These are phyloP conservation scores for Cataglyphis altisquamis DNA, from an alignment of 2,888 invertebrate species.

Conservation along the genomic window DNA sequence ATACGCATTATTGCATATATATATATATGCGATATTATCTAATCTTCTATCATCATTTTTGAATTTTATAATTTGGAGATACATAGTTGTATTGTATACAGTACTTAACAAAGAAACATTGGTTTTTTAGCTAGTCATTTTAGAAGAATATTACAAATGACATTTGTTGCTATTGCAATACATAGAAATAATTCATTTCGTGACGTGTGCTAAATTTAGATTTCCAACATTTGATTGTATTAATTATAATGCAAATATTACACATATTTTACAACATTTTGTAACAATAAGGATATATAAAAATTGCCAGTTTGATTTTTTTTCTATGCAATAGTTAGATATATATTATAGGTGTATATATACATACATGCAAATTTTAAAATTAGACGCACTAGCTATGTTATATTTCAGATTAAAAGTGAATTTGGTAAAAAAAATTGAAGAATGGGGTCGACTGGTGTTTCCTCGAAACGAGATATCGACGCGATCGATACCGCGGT, in stretches of 20 bases:
- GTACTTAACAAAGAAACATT: not conserved
- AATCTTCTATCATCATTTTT: not conserved
- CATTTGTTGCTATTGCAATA: not conserved
- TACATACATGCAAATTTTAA: not conserved
- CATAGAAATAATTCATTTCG: not conserved
- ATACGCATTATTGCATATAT: not conserved
- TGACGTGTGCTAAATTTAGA: not conserved
- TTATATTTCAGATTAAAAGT: not conserved
- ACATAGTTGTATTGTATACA: not conserved
- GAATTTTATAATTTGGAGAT: not conserved
- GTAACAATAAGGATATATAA: not conserved
- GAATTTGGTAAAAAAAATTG: conserved; percentile 9
- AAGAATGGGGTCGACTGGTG: not conserved
- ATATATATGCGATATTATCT: not conserved
- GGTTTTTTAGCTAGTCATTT: not conserved
- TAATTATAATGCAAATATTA: not conserved
- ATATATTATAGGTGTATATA: not conserved
- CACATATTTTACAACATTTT: not conserved
- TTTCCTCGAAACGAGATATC: conserved; percentile 26
- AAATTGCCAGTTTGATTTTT: not conserved
- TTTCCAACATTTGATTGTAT: not conserved
- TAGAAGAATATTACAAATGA: not conserved
- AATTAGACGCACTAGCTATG: not conserved
- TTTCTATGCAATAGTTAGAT: not conserved
- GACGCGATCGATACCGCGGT: conserved; percentile 40